Base-by-base conservation (phyloP, 2,797 vertebrate species). In the Menidia menidia region DNA sequence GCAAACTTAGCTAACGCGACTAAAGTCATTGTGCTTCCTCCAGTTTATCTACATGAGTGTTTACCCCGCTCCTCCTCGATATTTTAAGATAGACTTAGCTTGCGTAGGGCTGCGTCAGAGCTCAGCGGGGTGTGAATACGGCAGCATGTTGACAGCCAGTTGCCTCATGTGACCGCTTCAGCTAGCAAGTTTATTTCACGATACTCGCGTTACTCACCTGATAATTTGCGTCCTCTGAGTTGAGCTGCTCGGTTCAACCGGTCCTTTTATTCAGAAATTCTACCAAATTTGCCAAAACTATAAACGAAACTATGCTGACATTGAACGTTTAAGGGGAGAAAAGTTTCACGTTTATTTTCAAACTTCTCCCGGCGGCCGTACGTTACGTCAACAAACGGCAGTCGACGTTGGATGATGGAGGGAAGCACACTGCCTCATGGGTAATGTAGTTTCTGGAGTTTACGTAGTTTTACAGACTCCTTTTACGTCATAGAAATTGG, bases 291-390 rank as follows among this genome's bases (percentile, higher is more conserved):
- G 3, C 2, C 5, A 5, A 10, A 31, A 56, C 4, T 0, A 4
- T 2, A 0, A 44, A 4, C 0, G 4, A 12, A 67, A 32, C 18
- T 0, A 4, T 47, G 0, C 10, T 9, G 10, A 57, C 30, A 10
- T 10, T 35, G 32, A 71, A 68, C 19, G 66, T 64, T 56, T 10
- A 2, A 0, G 2, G 10, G 8, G 2, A 31, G 39, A n/a, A 89
- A 89, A 89, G 74, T 90, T 90, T 88, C 70, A 86, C 81, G 70
- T 83, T 75, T 84, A 82, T 88, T 89, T 89, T 88, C 77, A 91
- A 92, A 92, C 91, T 92, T 92, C 87, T 89, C 73, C 79, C 71
- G 85, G 83, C 79, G 84, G 30, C 59, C 3, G 56, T 15, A 30
- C 14, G 54, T 0, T 43, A 62, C 87, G 82, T 88, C 82, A 91